Conservation (phyloP, 2,113 vertebrate species). For the Podarcis raffonei region DNA sequence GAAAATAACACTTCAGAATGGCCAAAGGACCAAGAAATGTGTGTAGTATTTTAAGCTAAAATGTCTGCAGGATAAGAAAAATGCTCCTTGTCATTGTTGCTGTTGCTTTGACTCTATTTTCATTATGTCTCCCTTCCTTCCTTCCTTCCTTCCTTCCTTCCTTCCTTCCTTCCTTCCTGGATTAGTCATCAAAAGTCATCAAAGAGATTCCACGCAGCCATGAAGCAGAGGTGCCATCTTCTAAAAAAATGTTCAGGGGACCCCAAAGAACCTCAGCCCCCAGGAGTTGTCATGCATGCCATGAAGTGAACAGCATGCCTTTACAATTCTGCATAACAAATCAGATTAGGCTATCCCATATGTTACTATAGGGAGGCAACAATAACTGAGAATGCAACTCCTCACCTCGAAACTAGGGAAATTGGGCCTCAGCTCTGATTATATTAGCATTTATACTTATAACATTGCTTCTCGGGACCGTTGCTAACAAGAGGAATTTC, state of each 20-base stretch:
- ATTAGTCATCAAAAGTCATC: not conserved
- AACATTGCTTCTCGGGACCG: accelerated
- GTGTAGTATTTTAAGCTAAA: not conserved
- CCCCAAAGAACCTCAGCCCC: too few species aligned
- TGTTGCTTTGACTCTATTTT: not conserved
- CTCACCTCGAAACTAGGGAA: not conserved
- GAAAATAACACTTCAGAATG: not conserved
- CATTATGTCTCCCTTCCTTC: not conserved
- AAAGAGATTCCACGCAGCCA: not conserved
- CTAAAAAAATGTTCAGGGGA: too few species aligned
- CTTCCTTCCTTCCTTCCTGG: not conserved
- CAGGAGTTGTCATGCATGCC: not conserved
- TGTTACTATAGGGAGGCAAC: not conserved
- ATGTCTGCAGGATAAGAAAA: not conserved
- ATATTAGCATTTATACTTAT: not conserved
- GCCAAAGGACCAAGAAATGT: not conserved
- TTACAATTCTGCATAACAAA: not conserved
- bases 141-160: not conserved
- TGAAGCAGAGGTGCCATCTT: too few species aligned
- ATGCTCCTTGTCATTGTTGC: not conserved
- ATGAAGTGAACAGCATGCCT: not conserved
- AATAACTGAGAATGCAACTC: not conserved
- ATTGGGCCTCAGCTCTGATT: not conserved
- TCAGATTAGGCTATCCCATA: not conserved
- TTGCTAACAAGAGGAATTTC: not conserved